phyloP scores from a whole-genome alignment of 64 coral and sea anemone genomes.

The Porites australiensis region DNA sequence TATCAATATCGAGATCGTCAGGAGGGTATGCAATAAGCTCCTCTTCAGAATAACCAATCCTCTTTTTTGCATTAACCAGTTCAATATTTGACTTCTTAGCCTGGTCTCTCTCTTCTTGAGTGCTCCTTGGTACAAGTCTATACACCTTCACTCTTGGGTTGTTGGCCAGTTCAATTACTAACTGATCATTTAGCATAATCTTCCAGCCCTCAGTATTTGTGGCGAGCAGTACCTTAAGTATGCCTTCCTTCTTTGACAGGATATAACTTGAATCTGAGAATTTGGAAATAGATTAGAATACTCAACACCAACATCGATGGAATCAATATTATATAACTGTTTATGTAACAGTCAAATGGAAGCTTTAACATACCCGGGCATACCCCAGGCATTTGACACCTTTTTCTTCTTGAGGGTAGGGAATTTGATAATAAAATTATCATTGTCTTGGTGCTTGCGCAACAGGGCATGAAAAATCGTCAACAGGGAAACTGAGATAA shows the following conservation, averaged over 20 bases:
- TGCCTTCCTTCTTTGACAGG: not conserved
- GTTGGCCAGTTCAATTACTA: constrained; percentile 15
- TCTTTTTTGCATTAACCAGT: not conserved
- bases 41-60: not conserved
- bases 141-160: constrained; percentile 27
- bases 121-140: constrained; percentile 6
- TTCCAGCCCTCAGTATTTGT: constrained; percentile 2
- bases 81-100: constrained; percentile 18
- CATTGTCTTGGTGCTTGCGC: no score
- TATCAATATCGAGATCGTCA: constrained; percentile 2
- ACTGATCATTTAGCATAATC: not conserved
- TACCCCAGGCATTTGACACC: no score
- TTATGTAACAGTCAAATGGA: no score
- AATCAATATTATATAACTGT: no score
- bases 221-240: not conserved
- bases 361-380: no score
- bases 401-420: no score
- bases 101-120: not conserved
- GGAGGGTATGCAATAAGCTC: not conserved
- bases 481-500: no score
- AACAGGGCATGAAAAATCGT: no score
- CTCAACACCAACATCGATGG: not conserved
- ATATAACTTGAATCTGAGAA: not conserved
- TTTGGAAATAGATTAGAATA: not conserved
- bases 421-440: no score